Evolutionary conservation across 2,888 invertebrate species (phyloP).

Genomic region (Yponomeuta cagnagella): DNA sequence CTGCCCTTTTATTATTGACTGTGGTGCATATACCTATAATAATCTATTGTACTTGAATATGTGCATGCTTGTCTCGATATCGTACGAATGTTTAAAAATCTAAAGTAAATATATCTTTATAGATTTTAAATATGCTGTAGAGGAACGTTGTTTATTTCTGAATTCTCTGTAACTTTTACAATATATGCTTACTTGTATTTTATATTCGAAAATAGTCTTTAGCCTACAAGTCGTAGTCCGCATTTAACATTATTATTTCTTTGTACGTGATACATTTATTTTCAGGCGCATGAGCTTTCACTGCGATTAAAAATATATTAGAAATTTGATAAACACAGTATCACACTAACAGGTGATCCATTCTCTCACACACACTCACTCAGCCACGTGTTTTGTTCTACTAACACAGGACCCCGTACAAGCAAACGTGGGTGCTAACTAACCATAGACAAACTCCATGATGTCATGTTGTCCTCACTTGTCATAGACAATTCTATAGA

Average conservation of each 20-base stretch:
- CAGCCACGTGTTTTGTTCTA: constrained; percentile 7
- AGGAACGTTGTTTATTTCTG: too few species aligned
- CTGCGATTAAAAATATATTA: neutral
- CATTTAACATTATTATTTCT: neutral
- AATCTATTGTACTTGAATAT: neutral
- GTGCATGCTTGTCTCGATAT: constrained; percentile 3
- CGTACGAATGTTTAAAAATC: neutral
- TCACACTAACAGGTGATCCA: constrained; percentile 10
- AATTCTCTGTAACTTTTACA: too few species aligned
- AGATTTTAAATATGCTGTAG: too few species aligned
- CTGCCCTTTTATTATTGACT: neutral
- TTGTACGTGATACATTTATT: neutral
- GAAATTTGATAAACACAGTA: neutral
- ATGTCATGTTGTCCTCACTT: constrained; percentile 58
- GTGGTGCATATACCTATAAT: neutral
- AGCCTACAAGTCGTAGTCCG: too few species aligned
- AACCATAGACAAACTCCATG: constrained; percentile 35
- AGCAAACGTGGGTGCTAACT: constrained; percentile 14
- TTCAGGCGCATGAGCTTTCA: constrained; percentile 16
- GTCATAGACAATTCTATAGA: constrained; percentile 56
- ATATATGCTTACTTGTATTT: too few species aligned
- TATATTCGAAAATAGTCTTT: too few species aligned
- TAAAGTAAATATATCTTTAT: neutral
- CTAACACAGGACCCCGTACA: constrained; percentile 5
- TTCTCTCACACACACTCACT: neutral